Evolutionary conservation across 2,113 vertebrate species (phyloP).

Genomic region (Pogona vitticeps): DNA sequence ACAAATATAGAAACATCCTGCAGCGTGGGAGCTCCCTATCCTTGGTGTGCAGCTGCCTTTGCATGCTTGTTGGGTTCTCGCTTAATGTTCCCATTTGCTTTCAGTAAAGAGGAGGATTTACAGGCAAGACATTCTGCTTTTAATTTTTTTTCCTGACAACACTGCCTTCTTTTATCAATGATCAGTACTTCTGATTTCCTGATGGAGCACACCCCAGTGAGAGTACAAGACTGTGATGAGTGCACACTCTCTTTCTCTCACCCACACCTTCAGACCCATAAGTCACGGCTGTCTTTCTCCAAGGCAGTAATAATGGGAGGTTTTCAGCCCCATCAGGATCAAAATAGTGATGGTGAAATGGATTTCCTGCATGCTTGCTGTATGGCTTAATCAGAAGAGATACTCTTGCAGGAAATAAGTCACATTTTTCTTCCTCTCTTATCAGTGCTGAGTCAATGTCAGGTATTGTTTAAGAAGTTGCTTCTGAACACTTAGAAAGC

Average conservation of each 20-base stretch:
- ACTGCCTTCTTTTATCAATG: slow-evolving; percentile 2
- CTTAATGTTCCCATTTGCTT: slow-evolving; percentile 7
- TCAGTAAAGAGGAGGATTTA: slow-evolving; percentile 8
- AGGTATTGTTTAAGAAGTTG: slow-evolving; percentile 11
- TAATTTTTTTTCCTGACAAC: not conserved
- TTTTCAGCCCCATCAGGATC: not conserved
- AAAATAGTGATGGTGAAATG: not conserved
- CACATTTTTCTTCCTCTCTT: not conserved
- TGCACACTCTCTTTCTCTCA: too few relatives aligned
- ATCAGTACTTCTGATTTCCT: slow-evolving; percentile 19
- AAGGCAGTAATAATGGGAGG: not conserved
- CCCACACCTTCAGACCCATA: not conserved
- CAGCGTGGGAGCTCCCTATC: slow-evolving; percentile 8
- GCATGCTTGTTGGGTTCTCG: slow-evolving; percentile 1
- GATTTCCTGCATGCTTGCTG: not conserved
- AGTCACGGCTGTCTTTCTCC: not conserved
- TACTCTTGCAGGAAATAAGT: not conserved
- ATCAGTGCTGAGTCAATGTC: slow-evolving; percentile 15
- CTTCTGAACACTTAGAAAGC: not conserved
- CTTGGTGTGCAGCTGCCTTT: not conserved
- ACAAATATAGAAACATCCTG: slow-evolving; percentile 33
- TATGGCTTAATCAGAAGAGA: not conserved
- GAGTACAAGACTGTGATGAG: not conserved
- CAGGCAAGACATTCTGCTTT: slow-evolving; percentile 8
- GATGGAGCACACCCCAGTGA: not conserved